Conservation (phyloP, 2,888 invertebrate species). For the Zele albiditarsus region DNA sequence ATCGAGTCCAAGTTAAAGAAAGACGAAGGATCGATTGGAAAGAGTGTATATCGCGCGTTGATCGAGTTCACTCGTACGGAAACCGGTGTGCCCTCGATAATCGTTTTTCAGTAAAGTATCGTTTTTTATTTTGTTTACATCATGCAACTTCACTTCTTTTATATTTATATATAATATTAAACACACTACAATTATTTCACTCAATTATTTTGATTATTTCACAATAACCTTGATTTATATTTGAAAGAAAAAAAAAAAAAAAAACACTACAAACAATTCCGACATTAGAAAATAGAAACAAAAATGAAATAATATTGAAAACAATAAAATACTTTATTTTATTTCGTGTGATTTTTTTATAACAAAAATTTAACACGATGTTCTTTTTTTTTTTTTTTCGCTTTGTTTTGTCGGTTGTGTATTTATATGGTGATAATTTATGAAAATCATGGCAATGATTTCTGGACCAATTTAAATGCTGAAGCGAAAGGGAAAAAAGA, state of each 20-base stretch:
- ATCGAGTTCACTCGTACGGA: neutral
- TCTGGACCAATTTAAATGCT: neutral
- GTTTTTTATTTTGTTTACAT: neutral
- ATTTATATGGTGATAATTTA: neutral
- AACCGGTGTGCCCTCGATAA: slow-evolving; percentile 14
- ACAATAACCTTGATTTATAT: neutral
- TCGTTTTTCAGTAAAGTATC: neutral
- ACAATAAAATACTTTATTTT: neutral
- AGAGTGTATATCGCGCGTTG: neutral
- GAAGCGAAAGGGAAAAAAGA: neutral
- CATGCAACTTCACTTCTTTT: neutral
- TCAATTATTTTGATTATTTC: neutral
- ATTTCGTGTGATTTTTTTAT: too few relatives aligned
- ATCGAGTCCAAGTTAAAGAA: neutral
- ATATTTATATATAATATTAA: neutral
- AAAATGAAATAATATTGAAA: neutral
- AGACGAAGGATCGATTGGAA: neutral
- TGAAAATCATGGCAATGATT: neutral
- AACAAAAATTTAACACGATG: neutral
- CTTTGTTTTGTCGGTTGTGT: neutral
- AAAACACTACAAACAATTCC: neutral
- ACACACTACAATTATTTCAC: neutral
- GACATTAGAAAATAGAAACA: neutral
- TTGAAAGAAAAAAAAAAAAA: neutral
- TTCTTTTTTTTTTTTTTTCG: neutral